Evolutionary conservation across 2,113 vertebrate species (phyloP).

Genomic region (Copsychus sechellarum): DNA sequence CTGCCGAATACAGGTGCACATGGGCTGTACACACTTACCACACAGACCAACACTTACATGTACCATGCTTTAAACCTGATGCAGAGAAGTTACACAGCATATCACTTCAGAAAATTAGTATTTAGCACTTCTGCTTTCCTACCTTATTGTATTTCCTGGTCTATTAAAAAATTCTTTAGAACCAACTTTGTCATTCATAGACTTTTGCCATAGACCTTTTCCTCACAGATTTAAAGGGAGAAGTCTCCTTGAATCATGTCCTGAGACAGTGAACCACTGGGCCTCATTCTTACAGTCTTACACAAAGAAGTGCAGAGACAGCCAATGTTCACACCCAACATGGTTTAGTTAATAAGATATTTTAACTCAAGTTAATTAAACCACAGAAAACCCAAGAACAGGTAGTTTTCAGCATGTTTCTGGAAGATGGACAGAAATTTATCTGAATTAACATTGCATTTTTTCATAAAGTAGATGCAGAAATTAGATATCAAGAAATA

Average conservation of each 20-base stretch:
- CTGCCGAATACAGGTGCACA: not conserved
- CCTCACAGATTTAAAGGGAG: not conserved
- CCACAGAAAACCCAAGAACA: rapidly evolving
- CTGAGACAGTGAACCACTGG: not conserved
- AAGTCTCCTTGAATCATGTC: not conserved
- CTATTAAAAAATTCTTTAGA: not conserved
- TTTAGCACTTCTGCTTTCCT: not conserved
- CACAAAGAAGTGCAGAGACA: not conserved
- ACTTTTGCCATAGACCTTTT: not conserved
- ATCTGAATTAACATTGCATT: not conserved
- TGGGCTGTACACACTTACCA: not conserved
- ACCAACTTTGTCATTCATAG: not conserved
- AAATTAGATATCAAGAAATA: not conserved
- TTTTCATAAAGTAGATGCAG: not conserved
- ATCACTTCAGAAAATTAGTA: not conserved
- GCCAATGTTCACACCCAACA: not conserved
- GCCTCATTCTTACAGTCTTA: not conserved
- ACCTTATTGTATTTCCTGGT: not conserved
- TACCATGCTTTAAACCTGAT: not conserved
- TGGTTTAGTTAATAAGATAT: not conserved
- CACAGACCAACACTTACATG: not conserved
- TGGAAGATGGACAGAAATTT: not conserved
- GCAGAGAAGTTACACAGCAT: not conserved
- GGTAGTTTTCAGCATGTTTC: not conserved
- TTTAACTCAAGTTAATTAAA: not conserved